Base-by-base conservation (phyloP, 2,113 vertebrate species). In the Malurus melanocephalus region DNA sequence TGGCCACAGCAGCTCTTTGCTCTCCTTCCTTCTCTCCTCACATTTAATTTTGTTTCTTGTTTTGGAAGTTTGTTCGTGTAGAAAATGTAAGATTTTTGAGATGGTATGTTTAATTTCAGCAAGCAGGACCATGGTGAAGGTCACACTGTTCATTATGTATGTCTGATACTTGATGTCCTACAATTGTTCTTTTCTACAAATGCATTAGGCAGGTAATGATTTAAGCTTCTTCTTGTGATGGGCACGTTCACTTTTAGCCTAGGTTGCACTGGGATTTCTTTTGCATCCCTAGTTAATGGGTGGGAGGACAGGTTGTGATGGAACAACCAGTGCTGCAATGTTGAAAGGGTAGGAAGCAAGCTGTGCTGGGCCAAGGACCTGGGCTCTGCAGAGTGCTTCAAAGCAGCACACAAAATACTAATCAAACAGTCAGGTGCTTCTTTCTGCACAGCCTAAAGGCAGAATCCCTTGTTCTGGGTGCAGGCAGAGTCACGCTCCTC, bases 381-480 rank as follows among this genome's bases (percentile, higher is more conserved):
- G 7, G 59, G 65, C 86, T 93, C 66, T 86, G 77, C 51, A 49
- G 77, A 52, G 53, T 0, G 1, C 86, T 95, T 93, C 90, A 94
- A 88, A 93, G 83, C 16, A 0, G 73, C 65, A 24, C 68, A 84
- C 22, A 38, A 86, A 93, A 94, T 65, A 75, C 61, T 92, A 80
- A 94, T 90, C 90, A 61, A 82, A 93, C 61, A 62, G 72, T 80
- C 94, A 91, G 80, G 65, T 93, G 85, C 64, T 90, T 75, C 90
- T 68, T 84, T 84, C 90, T 84, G 69, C 83, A 51, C 57, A 87
- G 69, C 61, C 80, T 75, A 15, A 75, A 72, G 0, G 11, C 53
- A 80, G 69, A 86, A 75, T 81, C 32, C 66, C 86, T 93, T 88
- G 66, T 92, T 94, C 77, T 61, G 84, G 69, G 35, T 61, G 72